A percentile compares a stretch with the other conserved stretches of the same genome.
phyloP scores from a whole-genome alignment of 2,797 vertebrate genomes.

The Urocyon cinereoargenteus region DNA sequence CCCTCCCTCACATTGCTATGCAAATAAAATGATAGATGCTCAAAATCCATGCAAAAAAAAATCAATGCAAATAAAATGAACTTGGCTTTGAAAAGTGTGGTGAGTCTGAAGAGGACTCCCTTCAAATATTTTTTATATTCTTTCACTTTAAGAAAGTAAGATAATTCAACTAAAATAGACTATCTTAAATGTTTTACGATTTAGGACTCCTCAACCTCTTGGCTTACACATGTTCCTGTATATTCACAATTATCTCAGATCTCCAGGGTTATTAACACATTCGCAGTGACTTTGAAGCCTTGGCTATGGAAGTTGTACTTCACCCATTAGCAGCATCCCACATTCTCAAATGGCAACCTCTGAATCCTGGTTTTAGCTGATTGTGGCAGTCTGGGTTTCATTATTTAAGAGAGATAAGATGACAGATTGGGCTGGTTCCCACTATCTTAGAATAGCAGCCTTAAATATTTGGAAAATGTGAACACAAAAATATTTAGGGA shows the following conservation, averaged over 20 bases:
- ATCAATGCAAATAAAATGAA: not conserved
- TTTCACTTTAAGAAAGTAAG: constrained; percentile 46
- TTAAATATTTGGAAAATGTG: constrained; percentile 84
- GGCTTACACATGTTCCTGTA: not conserved
- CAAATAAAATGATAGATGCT: not conserved
- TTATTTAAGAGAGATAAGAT: constrained; percentile 85
- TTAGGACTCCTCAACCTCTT: not conserved
- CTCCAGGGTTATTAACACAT: constrained; percentile 51
- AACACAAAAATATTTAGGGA: constrained; percentile 81
- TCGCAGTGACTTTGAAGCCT: constrained; percentile 52
- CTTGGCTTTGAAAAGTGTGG: not conserved
- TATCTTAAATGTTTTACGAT: not conserved
- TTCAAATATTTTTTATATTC: not conserved
- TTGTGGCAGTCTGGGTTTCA: constrained; percentile 83
- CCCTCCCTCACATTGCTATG: not conserved
- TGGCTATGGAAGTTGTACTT: constrained; percentile 53
- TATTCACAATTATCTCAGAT: constrained; percentile 22
- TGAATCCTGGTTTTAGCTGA: constrained; percentile 73
- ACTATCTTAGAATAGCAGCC: constrained; percentile 81
- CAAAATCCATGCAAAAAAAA: constrained; percentile 42
- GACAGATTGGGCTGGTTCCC: constrained; percentile 79
- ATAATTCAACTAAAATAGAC: not conserved
- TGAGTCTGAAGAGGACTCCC: not conserved
- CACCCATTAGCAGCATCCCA: constrained; percentile 67
- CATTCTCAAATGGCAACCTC: constrained; percentile 57